These are phyloP conservation scores for Chlamydotis undulata DNA, from an alignment of 2,113 vertebrate genomes.

Conservation along the genomic window DNA sequence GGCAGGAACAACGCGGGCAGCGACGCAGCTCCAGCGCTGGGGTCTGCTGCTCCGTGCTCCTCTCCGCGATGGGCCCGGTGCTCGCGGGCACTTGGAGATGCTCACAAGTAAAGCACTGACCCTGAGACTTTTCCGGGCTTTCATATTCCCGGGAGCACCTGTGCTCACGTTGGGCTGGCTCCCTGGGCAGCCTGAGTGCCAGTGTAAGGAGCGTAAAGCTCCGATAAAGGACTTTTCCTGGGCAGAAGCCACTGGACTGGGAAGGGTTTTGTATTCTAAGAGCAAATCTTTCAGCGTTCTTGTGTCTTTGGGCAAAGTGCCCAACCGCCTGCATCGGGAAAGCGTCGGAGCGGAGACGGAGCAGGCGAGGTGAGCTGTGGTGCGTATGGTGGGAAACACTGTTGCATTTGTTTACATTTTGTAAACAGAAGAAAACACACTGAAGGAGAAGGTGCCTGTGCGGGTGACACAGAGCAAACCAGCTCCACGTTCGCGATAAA, in stretches of 20 bases:
- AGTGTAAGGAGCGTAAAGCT: neutral
- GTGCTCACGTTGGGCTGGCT: neutral
- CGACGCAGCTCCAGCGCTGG: neutral
- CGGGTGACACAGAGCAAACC: neutral
- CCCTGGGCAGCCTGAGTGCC: rapidly evolving
- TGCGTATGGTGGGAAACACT: neutral
- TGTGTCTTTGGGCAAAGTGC: neutral
- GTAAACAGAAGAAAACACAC: neutral
- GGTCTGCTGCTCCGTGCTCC: neutral
- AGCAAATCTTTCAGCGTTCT: neutral
- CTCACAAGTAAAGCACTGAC: rapidly evolving
- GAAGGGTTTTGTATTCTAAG: neutral
- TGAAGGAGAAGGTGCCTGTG: rapidly evolving
- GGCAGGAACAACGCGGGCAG: neutral
- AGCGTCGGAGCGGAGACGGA: neutral
- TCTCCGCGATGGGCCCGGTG: rapidly evolving
- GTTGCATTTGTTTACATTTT: neutral
- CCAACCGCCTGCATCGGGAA: neutral
- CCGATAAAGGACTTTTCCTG: neutral
- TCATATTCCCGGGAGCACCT: rapidly evolving
- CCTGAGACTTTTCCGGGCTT: neutral
- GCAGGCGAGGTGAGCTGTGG: neutral
- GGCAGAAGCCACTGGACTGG: neutral
- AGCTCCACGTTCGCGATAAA: rapidly evolving
- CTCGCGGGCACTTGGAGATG: rapidly evolving